Conservation (phyloP, 1,140 invertebrate genomes). For the Tyrophagus putrescentiae region DNA sequence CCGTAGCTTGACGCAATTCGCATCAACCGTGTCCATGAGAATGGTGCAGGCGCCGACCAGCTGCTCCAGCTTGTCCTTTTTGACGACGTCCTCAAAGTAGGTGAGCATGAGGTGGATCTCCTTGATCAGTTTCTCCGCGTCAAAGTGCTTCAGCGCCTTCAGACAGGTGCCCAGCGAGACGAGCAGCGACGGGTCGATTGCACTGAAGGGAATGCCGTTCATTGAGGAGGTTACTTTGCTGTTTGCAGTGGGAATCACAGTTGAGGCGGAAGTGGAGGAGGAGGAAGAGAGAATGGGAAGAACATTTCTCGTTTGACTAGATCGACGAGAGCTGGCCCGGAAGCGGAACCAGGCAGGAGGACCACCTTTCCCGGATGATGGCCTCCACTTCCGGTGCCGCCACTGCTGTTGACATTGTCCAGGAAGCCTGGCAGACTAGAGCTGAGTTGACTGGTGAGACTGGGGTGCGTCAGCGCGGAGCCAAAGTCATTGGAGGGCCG, state of each 20-base stretch:
- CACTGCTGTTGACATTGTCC: neutral
- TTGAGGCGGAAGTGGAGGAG: no score
- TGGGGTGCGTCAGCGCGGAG: neutral
- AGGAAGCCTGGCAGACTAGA: slow-evolving; percentile 9
- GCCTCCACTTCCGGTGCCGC: neutral
- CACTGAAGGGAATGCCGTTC: slow-evolving; percentile 4
- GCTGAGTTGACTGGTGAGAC: neutral
- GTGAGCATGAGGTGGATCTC: slow-evolving; percentile 47
- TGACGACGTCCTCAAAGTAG: slow-evolving; percentile 76
- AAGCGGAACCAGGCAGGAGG: no score
- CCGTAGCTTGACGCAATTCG: slow-evolving; percentile 57
- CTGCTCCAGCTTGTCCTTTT: slow-evolving; percentile 68
- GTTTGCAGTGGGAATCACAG: no score
- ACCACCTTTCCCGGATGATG: no score
- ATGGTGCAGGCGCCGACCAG: slow-evolving; percentile 78
- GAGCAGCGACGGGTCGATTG: slow-evolving; percentile 16
- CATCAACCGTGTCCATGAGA: slow-evolving; percentile 73
- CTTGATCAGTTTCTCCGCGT: slow-evolving; percentile 10
- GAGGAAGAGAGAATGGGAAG: no score
- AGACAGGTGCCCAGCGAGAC: slow-evolving; percentile 14
- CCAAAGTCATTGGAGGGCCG: neutral
- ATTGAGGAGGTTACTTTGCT: no score
- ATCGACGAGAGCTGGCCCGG: no score
- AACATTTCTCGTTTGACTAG: no score
- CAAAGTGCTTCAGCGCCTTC: neutral